Base-by-base conservation (phyloP, 2,797 vertebrate species). In the Rhabdomys pumilio region DNA sequence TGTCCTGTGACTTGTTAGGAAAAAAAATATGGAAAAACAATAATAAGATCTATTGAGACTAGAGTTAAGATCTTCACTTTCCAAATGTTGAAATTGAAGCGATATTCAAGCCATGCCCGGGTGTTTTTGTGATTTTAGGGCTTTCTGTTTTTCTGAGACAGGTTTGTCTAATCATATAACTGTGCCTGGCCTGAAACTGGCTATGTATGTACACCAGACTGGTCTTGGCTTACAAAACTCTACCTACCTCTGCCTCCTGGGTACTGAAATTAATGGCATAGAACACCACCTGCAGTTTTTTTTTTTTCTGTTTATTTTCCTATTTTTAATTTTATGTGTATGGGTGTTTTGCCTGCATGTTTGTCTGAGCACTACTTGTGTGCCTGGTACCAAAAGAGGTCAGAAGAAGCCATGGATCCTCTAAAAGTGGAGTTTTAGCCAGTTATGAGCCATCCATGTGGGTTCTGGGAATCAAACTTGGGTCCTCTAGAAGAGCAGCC, bases 51-150 rank as follows among this genome's bases (percentile, higher is more conserved):
- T 61, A 79, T 81, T 75, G 31, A 79, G 11, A 81, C 59, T 57
- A 80, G 73, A 86, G 24, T 94, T 96, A 89, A 59, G 50, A 88
- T 65, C 53, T 9, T 76, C n/a, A 82, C 44, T 59, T 76, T 69
- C 6, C 14, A 96, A 41, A 83, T 95, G 80, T 92, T 79, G 44
- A 93, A 69, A 59, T n/a, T 84, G 31, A 29, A 84, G 61, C 13
- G 31, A 22, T 4, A 55, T 26, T 72, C 85, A 31, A 41, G n/a
- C 24, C 8, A 34, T 38, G 65, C 22, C 6, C 13, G 1, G 31
- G 47, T 26, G 34, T 86, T 72, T 80, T 86, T n/a, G 20, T 53
- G 44, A n/a, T 15, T 85, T 67, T 47, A 31, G 15, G 20, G 26
- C 26, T 55, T 87, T 41, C 59, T 29, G 47, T 55, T 55, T 73